Evolutionary conservation across 2,113 vertebrate species (phyloP).

Genomic region (Anarrhichthys ocellatus): DNA sequence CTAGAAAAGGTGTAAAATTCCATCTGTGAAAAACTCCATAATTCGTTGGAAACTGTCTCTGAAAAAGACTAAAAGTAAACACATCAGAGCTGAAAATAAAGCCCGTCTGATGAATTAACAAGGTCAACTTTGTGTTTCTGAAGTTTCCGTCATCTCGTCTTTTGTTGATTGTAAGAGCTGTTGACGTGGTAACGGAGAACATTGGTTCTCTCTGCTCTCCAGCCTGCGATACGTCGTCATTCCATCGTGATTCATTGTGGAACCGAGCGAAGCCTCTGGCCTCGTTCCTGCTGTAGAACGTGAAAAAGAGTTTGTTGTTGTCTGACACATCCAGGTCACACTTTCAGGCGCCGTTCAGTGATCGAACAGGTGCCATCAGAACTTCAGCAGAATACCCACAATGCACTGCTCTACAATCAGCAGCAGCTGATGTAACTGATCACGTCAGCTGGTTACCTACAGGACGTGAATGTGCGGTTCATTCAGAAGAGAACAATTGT

Average conservation of each 20-base stretch:
- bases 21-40: background rate
- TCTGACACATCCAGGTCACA: constrained; percentile 60
- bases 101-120: background rate
- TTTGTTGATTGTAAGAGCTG: background rate
- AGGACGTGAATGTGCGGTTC: background rate
- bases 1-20: background rate
- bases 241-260: background rate
- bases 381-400: constrained; percentile 28
- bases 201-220: background rate
- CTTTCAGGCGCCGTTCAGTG: constrained; percentile 27
- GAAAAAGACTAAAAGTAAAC: background rate
- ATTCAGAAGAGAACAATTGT: background rate
- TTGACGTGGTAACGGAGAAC: background rate
- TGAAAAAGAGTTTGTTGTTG: background rate
- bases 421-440: constrained; percentile 11
- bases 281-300: constrained; percentile 35
- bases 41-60: background rate
- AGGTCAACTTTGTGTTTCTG: background rate
- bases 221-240: background rate
- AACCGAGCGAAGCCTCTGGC: constrained; percentile 16
- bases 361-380: constrained; percentile 37
- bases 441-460: background rate
- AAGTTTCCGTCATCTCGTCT: background rate
- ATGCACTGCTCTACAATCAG: background rate
- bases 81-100: background rate